Base-by-base conservation (phyloP, 1,140 invertebrate species). In the Capitella teleta region DNA sequence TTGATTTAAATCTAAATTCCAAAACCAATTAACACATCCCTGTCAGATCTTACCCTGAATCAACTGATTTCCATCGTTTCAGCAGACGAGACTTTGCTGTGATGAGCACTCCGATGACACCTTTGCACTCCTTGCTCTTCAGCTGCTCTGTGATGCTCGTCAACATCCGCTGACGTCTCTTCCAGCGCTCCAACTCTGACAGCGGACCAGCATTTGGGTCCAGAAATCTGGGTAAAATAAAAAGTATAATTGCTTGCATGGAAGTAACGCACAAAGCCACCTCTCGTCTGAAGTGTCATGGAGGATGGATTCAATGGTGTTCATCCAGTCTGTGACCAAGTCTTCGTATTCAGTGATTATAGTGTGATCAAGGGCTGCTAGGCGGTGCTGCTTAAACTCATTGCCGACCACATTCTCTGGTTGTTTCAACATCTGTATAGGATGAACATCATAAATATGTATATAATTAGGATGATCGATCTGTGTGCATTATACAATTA, bases 121-220 rank as follows among this genome's bases (percentile, higher is more conserved):
- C 61, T 54, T 73, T 73, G 44, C 70, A 72, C 52, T 72, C 68
- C 54, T 70, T 72, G 10, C 64, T 59, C 51, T 73, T 73, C 16
- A 73, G 55, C 51, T 73, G 68, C 53, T 72, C 68, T 36, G 66
- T 68, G 38, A 73, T 62, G 48, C 57, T 67, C 6, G 59, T 67
- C 36, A 73, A 47, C 16, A 72, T 54, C 14, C 67, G 47, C 46
- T 72, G 63, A 24, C 67, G 55, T 34, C 69, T 48, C 16, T 59
- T 53, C 68, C 70, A 73, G 47, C 66, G 44, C 19, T 73, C 69
- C 10, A 73, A 42, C 54, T 73, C 70, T 2, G 66, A 67, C 47
- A 70, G 41, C 5, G 68, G 70, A 23, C 69, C 70, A 57, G 67
- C 64, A 59, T 64, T 70, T 18, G 62, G 67, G 53, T 71, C 67